phyloP scores from a whole-genome alignment of 2,113 vertebrate species.

The Mugil cephalus region DNA sequence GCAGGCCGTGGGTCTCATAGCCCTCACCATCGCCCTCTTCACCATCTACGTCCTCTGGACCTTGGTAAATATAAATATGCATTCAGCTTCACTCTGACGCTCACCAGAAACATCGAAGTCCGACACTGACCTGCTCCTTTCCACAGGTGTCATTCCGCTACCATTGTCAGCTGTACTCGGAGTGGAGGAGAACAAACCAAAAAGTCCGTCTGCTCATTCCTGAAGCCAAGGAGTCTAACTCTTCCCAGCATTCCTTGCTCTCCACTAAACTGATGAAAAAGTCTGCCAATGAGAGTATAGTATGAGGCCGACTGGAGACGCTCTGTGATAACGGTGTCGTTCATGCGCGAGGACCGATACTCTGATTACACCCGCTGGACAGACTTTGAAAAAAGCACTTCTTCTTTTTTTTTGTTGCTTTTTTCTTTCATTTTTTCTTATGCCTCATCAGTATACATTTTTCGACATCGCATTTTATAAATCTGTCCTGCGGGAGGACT shows the following conservation, averaged over 20 bases:
- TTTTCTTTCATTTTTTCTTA: slow-evolving; percentile 11
- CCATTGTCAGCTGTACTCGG: slow-evolving; percentile 96
- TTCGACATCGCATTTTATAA: slow-evolving; percentile 23
- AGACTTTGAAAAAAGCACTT: slow-evolving; percentile 65
- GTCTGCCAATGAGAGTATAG: slow-evolving; percentile 89
- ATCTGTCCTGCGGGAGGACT: slow-evolving; percentile 9
- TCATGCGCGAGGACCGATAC: slow-evolving; percentile 41
- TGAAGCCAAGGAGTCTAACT: slow-evolving; percentile 81
- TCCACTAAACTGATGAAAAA: slow-evolving; percentile 90
- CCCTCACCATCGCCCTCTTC: slow-evolving; percentile 96
- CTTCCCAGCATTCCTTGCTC: slow-evolving; percentile 88
- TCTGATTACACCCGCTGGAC: slow-evolving; percentile 11
- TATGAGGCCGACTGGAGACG: slow-evolving; percentile 81
- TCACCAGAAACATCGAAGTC: fast-evolving
- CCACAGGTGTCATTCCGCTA: slow-evolving; percentile 96
- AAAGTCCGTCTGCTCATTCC: slow-evolving; percentile 92
- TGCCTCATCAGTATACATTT: slow-evolving; percentile 57
- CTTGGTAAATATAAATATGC: slow-evolving; percentile 81
- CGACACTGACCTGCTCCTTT: background rate
- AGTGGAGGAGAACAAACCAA: slow-evolving; percentile 97
- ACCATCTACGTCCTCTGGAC: slow-evolving; percentile 99
- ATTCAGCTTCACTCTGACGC: background rate
- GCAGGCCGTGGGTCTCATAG: slow-evolving; percentile 94
- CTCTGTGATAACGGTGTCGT: slow-evolving; percentile 11
- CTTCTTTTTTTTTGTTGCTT: slow-evolving; percentile 3